Evolutionary conservation across 2,113 vertebrate species (phyloP).

Genomic region (Pogona vitticeps): DNA sequence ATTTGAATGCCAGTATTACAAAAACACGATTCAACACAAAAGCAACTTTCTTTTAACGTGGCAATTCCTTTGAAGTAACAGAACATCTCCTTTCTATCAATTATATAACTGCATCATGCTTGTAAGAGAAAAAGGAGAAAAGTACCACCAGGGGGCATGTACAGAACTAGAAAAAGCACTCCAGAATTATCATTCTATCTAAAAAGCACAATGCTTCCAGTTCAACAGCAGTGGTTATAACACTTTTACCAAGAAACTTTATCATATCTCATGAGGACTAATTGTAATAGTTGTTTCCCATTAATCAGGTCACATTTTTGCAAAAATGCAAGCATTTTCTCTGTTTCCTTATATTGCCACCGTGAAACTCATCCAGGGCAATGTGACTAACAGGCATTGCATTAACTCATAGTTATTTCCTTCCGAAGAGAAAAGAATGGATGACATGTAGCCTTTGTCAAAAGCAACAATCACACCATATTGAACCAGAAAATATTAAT

Average conservation of each 20-base stretch:
- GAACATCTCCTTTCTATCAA: neutral
- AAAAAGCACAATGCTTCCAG: neutral
- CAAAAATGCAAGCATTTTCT: conserved; percentile 7
- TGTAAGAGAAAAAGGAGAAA: conserved; percentile 16
- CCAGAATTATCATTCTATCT: conserved; percentile 14
- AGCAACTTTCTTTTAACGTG: neutral
- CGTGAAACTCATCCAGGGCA: neutral
- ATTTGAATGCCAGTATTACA: neutral
- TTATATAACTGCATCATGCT: neutral
- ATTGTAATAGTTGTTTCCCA: neutral
- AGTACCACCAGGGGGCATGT: conserved; percentile 66
- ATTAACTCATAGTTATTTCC: neutral
- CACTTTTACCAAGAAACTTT: conserved; percentile 35
- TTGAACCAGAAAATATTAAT: neutral
- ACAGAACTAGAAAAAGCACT: conserved; percentile 54
- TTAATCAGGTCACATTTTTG: neutral
- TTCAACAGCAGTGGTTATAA: neutral
- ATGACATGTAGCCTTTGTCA: neutral
- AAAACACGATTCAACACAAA: neutral
- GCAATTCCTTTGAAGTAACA: neutral
- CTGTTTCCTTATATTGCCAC: neutral
- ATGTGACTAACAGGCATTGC: accelerated
- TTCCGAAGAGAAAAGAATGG: neutral
- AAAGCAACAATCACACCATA: neutral
- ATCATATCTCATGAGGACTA: conserved; percentile 16